Conservation (phyloP, 2,113 vertebrate genomes). For the Aleadryas rufinucha region DNA sequence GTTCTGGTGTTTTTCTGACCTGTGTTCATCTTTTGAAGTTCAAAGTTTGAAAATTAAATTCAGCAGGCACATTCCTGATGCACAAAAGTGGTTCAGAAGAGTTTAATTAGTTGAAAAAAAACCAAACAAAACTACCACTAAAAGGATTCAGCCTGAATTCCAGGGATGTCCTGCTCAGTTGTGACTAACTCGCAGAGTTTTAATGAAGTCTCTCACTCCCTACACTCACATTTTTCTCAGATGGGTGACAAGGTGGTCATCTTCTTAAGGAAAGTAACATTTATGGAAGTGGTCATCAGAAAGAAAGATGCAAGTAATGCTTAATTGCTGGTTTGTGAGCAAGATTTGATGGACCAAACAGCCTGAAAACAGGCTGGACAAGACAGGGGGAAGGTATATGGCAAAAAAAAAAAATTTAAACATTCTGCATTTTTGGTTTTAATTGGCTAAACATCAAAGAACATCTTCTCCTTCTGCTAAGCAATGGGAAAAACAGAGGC, state of each 20-base stretch:
- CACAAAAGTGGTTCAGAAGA: background rate
- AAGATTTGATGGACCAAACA: background rate
- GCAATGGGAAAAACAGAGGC: background rate
- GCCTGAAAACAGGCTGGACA: background rate
- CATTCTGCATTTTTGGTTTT: background rate
- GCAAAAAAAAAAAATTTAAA: background rate
- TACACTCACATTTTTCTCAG: background rate
- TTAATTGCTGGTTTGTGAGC: background rate
- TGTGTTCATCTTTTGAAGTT: background rate
- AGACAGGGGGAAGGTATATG: fast-evolving
- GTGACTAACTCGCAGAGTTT: background rate
- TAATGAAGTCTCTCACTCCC: background rate
- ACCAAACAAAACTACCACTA: background rate
- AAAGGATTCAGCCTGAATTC: background rate
- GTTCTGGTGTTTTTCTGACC: background rate
- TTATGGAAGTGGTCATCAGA: background rate
- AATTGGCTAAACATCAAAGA: background rate
- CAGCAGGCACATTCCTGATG: background rate
- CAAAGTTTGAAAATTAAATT: background rate
- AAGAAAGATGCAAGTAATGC: background rate
- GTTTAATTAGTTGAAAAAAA: background rate
- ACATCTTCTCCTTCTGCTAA: background rate
- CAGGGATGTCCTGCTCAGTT: background rate
- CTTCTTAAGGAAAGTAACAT: background rate
- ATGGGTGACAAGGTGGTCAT: background rate